phyloP scores from a whole-genome alignment of 2,113 vertebrate species.

The Otocyon megalotis region DNA sequence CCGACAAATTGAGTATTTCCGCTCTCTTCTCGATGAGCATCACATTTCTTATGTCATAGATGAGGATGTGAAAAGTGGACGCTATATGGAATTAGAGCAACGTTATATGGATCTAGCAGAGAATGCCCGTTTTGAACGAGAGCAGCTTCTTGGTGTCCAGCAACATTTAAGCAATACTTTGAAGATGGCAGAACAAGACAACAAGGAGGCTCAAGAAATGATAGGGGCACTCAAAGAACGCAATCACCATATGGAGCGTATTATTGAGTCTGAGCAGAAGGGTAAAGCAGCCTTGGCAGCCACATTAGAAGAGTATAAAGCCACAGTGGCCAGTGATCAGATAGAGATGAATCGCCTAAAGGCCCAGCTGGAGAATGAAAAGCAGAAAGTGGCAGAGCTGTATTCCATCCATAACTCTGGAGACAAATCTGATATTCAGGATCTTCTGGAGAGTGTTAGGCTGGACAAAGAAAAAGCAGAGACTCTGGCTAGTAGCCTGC shows the following conservation, averaged over 20 bases:
- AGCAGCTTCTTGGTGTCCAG: conserved; percentile 96
- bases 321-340: conserved; percentile 91
- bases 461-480: conserved; percentile 96
- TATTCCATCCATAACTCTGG: conserved; percentile 95
- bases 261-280: conserved; percentile 94
- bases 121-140: conserved; percentile 94
- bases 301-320: conserved; percentile 93
- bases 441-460: conserved; percentile 93
- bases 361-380: conserved; percentile 94
- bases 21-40: conserved; percentile 94
- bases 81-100: conserved; percentile 97
- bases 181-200: conserved; percentile 98
- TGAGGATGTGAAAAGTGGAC: conserved; percentile 95
- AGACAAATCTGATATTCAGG: conserved; percentile 95
- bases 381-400: conserved; percentile 94
- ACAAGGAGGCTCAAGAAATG: conserved; percentile 96
- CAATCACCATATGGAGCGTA: conserved; percentile 96
- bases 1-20: conserved; percentile 94
- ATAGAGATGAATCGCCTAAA: conserved; percentile 93
- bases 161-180: conserved; percentile 97
- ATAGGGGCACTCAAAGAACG: conserved; percentile 95
- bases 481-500: conserved; percentile 89
- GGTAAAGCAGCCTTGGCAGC: conserved; percentile 89
- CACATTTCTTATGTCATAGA: conserved; percentile 92
- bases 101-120: conserved; percentile 95